phyloP scores from a whole-genome alignment of 2,888 invertebrate species.

The Lepidochrysops patricia region DNA sequence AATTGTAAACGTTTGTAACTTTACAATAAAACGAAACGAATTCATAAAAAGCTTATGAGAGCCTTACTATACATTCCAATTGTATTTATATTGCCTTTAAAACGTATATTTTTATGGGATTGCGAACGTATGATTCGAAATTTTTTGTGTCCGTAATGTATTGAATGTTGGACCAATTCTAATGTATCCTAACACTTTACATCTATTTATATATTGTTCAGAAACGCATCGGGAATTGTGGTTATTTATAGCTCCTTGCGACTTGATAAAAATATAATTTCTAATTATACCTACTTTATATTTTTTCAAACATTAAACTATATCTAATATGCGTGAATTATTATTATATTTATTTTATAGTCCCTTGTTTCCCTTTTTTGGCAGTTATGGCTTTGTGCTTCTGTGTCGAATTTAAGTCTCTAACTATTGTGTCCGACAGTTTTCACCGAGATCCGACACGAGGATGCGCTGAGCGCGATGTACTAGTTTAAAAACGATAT shows the following conservation, averaged over 20 bases:
- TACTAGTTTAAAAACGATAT: too few relatives aligned
- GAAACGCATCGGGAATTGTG: slow-evolving; percentile 15
- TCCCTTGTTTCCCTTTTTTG: slow-evolving; percentile 14
- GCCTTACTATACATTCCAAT: slow-evolving; percentile 72
- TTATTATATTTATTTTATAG: slow-evolving; percentile 18
- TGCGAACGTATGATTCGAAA: slow-evolving; percentile 23
- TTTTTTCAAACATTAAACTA: slow-evolving; percentile 26
- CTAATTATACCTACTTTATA: slow-evolving; percentile 25
- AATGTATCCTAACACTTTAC: slow-evolving; percentile 44
- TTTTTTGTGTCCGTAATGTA: slow-evolving; percentile 26
- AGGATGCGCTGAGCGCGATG: too few relatives aligned
- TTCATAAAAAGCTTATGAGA: slow-evolving; percentile 52
- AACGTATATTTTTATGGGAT: slow-evolving; percentile 40
- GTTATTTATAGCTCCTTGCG: slow-evolving; percentile 22
- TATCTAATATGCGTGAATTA: slow-evolving; percentile 28
- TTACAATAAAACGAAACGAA: slow-evolving; percentile 19
- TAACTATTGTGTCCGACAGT: too few relatives aligned
- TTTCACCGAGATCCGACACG: too few relatives aligned
- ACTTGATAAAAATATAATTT: slow-evolving; percentile 26
- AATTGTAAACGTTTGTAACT: background rate
- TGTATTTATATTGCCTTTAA: slow-evolving; percentile 62
- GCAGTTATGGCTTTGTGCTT: too few relatives aligned
- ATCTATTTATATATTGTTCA: slow-evolving; percentile 26
- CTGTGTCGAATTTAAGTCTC: too few relatives aligned
- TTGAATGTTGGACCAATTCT: slow-evolving; percentile 58